A percentile compares a stretch with the other conserved stretches of the same genome.
These are phyloP conservation scores for Sesia apiformis DNA, from an alignment of 2,888 invertebrate genomes.

Conservation along the genomic window DNA sequence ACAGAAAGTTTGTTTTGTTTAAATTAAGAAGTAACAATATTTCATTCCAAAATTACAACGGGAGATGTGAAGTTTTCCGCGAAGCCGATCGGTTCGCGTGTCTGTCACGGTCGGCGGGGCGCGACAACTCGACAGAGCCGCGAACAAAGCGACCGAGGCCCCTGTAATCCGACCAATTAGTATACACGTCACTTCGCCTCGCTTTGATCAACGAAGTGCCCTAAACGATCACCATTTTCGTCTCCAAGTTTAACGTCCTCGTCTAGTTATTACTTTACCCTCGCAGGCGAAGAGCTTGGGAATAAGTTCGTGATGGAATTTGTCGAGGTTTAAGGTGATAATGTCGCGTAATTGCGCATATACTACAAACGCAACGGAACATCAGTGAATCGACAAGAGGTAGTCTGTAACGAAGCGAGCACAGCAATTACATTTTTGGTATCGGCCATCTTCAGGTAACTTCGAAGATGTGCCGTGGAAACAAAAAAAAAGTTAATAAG, in stretches of 20 bases:
- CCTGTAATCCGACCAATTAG: constrained; percentile 59
- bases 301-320: too few species aligned
- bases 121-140: constrained; percentile 17
- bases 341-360: too few species aligned
- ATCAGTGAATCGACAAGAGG: too few species aligned
- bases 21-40: not conserved
- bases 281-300: too few species aligned
- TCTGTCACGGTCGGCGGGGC: constrained; percentile 12
- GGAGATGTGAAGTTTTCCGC: constrained; percentile 10
- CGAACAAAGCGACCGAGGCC: constrained; percentile 18
- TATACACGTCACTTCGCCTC: constrained; percentile 45
- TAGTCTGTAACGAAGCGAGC: too few species aligned
- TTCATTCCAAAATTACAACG: not conserved
- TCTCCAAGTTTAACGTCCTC: constrained; percentile 39
- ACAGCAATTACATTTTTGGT: too few species aligned
- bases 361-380: too few species aligned
- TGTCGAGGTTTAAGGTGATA: too few species aligned
- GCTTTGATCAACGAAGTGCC: constrained; percentile 50
- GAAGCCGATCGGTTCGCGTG: constrained; percentile 8
- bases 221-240: constrained; percentile 53
- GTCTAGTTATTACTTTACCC: constrained; percentile 1
- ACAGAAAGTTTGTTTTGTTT: too few species aligned
- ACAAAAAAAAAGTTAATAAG: too few species aligned
- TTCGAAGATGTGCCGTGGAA: too few species aligned
- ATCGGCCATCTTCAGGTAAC: too few species aligned